A percentile compares a stretch with the other conserved stretches of the same genome.
Conservation (phyloP, 92 coral and sea anemone genomes). For the Plumapathes pennacea region DNA sequence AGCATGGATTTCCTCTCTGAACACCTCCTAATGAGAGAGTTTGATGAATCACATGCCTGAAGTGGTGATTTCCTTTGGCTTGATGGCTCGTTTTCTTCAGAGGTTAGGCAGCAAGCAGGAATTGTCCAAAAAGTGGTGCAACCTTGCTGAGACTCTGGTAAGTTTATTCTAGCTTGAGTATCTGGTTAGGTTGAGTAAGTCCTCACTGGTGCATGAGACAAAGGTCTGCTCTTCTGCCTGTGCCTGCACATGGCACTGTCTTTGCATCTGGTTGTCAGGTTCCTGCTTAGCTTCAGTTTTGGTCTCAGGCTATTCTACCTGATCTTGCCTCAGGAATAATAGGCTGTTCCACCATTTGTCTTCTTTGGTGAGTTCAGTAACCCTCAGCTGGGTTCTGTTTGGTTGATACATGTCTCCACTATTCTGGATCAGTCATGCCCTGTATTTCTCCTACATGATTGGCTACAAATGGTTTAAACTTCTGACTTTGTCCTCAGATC, state of each 20-base stretch:
- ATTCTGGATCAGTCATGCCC: conserved; percentile 18
- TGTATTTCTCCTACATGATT: conserved; percentile 49
- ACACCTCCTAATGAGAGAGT: no score
- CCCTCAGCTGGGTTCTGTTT: conserved; percentile 47
- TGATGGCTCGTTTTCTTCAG: conserved; percentile 26
- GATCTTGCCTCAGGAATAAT: conserved; percentile 1
- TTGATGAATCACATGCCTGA: no score
- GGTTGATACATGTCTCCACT: conserved; percentile 42
- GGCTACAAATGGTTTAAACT: conserved; percentile 52
- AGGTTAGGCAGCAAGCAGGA: conserved; percentile 14
- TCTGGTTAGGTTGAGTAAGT: conserved; percentile 19
- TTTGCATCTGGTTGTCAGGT: conserved; percentile 9
- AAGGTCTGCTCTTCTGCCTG: conserved; percentile 3
- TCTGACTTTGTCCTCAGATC: conserved; percentile 10
- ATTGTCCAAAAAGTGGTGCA: conserved; percentile 16
- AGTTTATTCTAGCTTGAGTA: conserved; percentile 34
- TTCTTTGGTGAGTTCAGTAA: conserved; percentile 1
- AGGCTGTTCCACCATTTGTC: conserved; percentile 25
- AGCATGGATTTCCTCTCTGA: no score
- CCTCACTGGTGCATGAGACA: neutral
- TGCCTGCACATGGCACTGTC: conserved; percentile 5
- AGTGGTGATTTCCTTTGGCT: no score
- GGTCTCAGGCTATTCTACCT: conserved; percentile 15
- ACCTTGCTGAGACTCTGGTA: conserved; percentile 8
- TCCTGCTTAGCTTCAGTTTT: conserved; percentile 6